Conservation (phyloP, 2,113 vertebrate genomes). For the Cavia aperea region DNA sequence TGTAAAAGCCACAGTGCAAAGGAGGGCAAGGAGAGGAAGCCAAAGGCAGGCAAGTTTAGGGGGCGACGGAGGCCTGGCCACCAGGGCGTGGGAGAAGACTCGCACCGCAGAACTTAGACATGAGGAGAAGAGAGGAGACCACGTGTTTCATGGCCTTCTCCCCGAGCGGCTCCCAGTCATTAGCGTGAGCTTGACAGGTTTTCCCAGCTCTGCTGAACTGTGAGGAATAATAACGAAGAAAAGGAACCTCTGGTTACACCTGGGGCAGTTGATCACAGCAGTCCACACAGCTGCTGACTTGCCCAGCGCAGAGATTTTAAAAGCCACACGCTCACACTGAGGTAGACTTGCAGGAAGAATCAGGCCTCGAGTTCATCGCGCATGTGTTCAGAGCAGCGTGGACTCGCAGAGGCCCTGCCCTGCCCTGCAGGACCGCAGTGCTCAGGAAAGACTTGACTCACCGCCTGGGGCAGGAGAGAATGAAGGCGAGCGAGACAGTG, state of each 20-base stretch:
- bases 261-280: conserved; percentile 1
- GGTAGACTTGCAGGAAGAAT: not conserved
- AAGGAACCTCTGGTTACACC: not conserved
- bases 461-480: not conserved
- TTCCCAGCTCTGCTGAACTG: conserved; percentile 3
- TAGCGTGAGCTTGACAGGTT: conserved; percentile 23
- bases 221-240: conserved; percentile 38
- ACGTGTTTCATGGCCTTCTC: not conserved
- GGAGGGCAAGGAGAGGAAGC: not conserved
- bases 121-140: not conserved
- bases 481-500: not conserved
- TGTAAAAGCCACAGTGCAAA: not conserved
- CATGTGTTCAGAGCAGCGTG: not conserved
- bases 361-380: not conserved
- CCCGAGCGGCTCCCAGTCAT: not conserved
- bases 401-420: not conserved
- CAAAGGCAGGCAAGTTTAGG: not conserved
- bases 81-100: not conserved
- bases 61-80: not conserved
- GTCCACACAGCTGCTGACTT: not conserved
- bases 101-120: not conserved
- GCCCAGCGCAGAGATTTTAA: not conserved
- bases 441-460: not conserved
- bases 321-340: not conserved
- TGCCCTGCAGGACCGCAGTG: not conserved